A percentile compares a stretch with the other conserved stretches of the same genome.
These are phyloP conservation scores for Bhutanitis thaidina DNA, from an alignment of 2,888 invertebrate species.

Conservation along the genomic window DNA sequence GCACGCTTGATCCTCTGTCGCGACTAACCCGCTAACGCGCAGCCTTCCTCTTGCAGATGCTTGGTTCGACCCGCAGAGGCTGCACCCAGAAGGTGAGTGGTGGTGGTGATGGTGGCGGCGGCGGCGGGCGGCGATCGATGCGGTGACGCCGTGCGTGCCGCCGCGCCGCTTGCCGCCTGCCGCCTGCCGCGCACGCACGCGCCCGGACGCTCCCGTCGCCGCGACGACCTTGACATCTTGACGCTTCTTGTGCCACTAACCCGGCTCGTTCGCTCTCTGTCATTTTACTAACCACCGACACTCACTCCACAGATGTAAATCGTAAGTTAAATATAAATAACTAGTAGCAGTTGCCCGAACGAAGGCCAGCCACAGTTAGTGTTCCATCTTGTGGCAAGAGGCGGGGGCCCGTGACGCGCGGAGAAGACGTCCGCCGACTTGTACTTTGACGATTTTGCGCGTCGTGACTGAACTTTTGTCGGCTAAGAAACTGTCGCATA, in stretches of 20 bases:
- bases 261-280: slow-evolving; percentile 5
- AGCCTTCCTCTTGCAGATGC: slow-evolving; percentile 89
- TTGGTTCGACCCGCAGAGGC: slow-evolving; percentile 95
- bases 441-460: neutral
- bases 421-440: neutral
- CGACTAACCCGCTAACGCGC: slow-evolving; percentile 79
- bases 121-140: slow-evolving; percentile 34
- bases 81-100: slow-evolving; percentile 93
- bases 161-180: slow-evolving; percentile 39
- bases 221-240: slow-evolving; percentile 22
- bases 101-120: slow-evolving; percentile 33
- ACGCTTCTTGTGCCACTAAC: slow-evolving; percentile 27
- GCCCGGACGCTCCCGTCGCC: slow-evolving; percentile 32
- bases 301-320: neutral
- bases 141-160: slow-evolving; percentile 36
- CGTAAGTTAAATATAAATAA: slow-evolving; percentile 5
- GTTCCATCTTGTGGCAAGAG: no score
- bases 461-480: neutral
- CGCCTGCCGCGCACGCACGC: slow-evolving; percentile 20
- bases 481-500: neutral
- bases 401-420: neutral
- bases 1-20: slow-evolving; percentile 61
- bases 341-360: slow-evolving; percentile 1
- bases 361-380: neutral
- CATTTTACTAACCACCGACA: neutral